A percentile compares a stretch with the other conserved stretches of the same genome.
Evolutionary conservation across 2,888 invertebrate species (phyloP).

Genomic region (Eupithecia tripunctaria): DNA sequence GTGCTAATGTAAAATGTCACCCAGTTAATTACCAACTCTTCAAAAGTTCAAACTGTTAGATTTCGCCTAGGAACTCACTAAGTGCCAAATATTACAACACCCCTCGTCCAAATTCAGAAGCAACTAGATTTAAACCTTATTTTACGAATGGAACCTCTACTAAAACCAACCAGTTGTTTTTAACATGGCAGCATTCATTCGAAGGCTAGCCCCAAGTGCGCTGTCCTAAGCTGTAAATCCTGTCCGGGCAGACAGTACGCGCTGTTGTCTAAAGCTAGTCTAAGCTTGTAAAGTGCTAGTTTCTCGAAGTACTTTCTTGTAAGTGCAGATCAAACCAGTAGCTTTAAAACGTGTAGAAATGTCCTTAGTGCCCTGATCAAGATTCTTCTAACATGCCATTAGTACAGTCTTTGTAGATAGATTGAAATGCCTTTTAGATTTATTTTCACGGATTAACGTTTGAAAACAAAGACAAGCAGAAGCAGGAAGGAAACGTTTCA

Average conservation of each 20-base stretch:
- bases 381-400: background rate
- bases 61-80: too few species aligned
- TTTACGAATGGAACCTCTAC: background rate
- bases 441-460: background rate
- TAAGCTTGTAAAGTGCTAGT: background rate
- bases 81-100: too few species aligned
- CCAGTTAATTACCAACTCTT: too few species aligned
- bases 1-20: too few species aligned
- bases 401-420: background rate
- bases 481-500: background rate
- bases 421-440: background rate
- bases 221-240: background rate
- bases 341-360: background rate
- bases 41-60: too few species aligned
- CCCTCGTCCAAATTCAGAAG: too few species aligned
- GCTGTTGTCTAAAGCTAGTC: constrained; percentile 4
- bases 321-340: background rate
- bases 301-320: background rate
- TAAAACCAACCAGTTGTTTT: background rate
- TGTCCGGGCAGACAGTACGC: background rate
- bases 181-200: background rate
- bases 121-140: too few species aligned
- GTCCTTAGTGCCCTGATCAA: background rate
- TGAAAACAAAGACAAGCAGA: background rate
- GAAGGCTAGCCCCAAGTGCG: background rate